Evolutionary conservation across 2,797 vertebrate species (phyloP), one percentile per base, ranked within the genome.

Genomic region (Phylloscopus collybita): DNA sequence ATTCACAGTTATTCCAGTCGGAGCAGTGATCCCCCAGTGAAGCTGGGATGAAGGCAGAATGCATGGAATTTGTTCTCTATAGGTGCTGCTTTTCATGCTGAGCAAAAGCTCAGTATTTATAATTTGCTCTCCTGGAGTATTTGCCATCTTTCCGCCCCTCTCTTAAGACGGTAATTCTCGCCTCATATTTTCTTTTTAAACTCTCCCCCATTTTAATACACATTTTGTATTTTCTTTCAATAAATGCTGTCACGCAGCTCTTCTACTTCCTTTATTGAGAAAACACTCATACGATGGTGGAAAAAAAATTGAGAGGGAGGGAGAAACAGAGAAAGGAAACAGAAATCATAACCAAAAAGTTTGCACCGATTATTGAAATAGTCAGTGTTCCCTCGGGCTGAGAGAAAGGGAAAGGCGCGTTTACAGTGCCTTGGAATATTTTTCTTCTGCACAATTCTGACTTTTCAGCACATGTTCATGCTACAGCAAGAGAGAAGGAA

Each of bases 331-430:
- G 86, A 96, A 93, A 94, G 96, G 92, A 96, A 97, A 86, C 69
- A 94, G 95, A 96, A 97, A 91, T 93, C 92, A 94, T 93, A 96
- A 95, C 72, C 91, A 61, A 95, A 86, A 82, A 92, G 83, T 96
- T 96, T 12, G 0, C 93, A 86, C 88, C 44, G 76, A 94, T 95
- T 95, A 94, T 95, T 88, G 90, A 96, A 97, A 91, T 88, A 95
- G 86, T 74, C 86, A 93, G 73, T 34, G 92, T 90, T 96, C 95
- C 90, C 95, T 80, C 71, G 80, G 92, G 93, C 91, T 90, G 67
- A n/a, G 65, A 38, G 66, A 76, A 94, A 95, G 65, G 78, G 38
- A 95, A 96, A 95, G 86, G 78, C 49, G 0, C 59, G 75, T 96
- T 95, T 82, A 92, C 53, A 82, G 57, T 82, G 92, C 74, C 79